Percentiles rank a stretch among this genome's conserved stretches.
Evolutionary conservation across 2,888 invertebrate species (phyloP).

Genomic region (Volucella bombylans): DNA sequence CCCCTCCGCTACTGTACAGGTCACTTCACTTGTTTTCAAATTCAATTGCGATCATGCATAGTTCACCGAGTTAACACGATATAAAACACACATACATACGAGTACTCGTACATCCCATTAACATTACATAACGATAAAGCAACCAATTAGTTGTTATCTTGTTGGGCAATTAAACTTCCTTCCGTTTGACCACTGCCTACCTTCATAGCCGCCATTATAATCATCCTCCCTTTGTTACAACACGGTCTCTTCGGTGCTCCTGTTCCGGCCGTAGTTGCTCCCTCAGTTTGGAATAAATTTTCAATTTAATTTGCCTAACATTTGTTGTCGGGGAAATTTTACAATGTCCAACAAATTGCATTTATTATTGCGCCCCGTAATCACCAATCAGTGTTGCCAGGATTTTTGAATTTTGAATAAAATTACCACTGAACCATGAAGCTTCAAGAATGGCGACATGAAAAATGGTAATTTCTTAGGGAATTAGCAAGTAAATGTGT

Average conservation of each 20-base stretch:
- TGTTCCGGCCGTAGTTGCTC: background rate
- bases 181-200: conserved; percentile 37
- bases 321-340: conserved; percentile 45
- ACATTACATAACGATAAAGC: conserved; percentile 55
- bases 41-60: conserved; percentile 34
- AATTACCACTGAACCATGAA: background rate
- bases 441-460: too few relatives aligned
- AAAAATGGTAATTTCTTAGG: too few relatives aligned
- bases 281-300: conserved; percentile 34
- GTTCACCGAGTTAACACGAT: conserved; percentile 17
- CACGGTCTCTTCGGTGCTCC: background rate
- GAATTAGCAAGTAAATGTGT: too few relatives aligned
- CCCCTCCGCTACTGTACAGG: background rate
- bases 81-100: conserved; percentile 5
- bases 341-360: conserved; percentile 47
- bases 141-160: conserved; percentile 65
- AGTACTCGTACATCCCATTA: conserved; percentile 41
- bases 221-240: conserved; percentile 1
- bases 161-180: conserved; percentile 63
- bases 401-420: background rate
- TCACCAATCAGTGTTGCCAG: conserved; percentile 1
- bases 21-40: conserved; percentile 20
- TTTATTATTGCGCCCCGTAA: conserved; percentile 31
- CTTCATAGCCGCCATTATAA: background rate
- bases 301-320: conserved; percentile 56